Percentiles rank a stretch among this genome's conserved stretches.
Evolutionary conservation across 2,888 invertebrate genomes (phyloP).

Genomic region (Apodemia hepburni): DNA sequence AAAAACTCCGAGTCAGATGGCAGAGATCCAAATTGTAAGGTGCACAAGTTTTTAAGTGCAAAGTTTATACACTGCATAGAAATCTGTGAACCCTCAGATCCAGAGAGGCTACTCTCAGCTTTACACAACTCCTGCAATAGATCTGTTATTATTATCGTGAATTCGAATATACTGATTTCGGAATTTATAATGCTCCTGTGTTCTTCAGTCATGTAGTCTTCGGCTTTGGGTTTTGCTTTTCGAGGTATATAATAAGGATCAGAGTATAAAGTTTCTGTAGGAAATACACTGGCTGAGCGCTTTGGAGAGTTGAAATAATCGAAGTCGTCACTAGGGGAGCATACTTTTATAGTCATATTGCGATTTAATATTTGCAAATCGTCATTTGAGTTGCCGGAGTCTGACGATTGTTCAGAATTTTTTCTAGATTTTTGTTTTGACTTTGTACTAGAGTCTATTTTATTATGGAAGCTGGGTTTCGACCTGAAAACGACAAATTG

Average conservation of each 20-base stretch:
- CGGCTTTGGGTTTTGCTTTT: constrained; percentile 65
- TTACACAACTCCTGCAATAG: constrained; percentile 75
- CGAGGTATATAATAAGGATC: constrained; percentile 54
- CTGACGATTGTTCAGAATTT: constrained; percentile 56
- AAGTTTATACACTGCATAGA: constrained; percentile 82
- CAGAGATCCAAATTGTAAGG: constrained; percentile 79
- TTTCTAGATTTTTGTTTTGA: constrained; percentile 42
- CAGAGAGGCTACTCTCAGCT: constrained; percentile 71
- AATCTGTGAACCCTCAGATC: constrained; percentile 75
- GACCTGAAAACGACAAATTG: constrained; percentile 39
- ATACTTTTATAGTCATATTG: constrained; percentile 76
- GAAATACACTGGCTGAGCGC: constrained; percentile 53
- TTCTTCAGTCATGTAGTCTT: constrained; percentile 75
- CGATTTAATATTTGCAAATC: constrained; percentile 71
- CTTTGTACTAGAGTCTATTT: constrained; percentile 39
- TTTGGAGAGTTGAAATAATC: constrained; percentile 79
- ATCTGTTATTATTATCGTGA: constrained; percentile 78
- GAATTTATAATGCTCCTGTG: constrained; percentile 74
- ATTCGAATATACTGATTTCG: constrained; percentile 76
- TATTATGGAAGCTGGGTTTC: constrained; percentile 42
- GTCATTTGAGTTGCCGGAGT: constrained; percentile 70
- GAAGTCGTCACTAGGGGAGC: constrained; percentile 80
- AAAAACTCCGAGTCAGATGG: constrained; percentile 46
- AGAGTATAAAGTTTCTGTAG: constrained; percentile 55
- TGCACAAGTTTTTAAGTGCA: constrained; percentile 79